Evolutionary conservation across 2,888 invertebrate species (phyloP), one percentile per base, ranked within the genome.

Genomic region (Ornithoptera alexandrae): DNA sequence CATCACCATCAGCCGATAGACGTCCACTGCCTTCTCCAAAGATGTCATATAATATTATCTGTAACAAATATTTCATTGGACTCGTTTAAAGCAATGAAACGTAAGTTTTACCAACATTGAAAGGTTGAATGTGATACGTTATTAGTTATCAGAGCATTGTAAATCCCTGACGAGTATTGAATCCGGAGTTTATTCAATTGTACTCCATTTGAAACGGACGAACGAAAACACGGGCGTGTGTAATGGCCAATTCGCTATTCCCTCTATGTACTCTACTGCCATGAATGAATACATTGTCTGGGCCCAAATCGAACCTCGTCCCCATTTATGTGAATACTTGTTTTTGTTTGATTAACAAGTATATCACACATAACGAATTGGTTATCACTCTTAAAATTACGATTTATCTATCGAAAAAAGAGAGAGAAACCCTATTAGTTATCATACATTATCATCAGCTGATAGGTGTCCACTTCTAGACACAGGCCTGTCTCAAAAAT

Each of bases 171-270:
- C 50, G 64, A 60, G 61, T 61, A 42, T 57, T 2, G 53, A 36
- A 65, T n/a, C 56, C 56, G 61, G 60, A 30, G 61, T 46, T 69
- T 65, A 65, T 69, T 69, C 69, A 69, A 65, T 65, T 69, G 69
- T 56, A 62, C 61, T 62, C 15, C 65, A 61, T 62, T 69, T 69
- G 62, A 62, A 65, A 15, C 62, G 56, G 42, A 61, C 57, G 61
- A 65, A 69, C 61, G 69, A 62, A 65, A 65, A 69, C 65, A 65
- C 62, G 57, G 62, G 18, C 68, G 63, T 58, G 63, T 68, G 63
- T 62, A 22, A 56, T 36, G 42, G 18, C 61, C 62, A 46, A 69
- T 65, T 60, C 65, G 56, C 60, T 57, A 65, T 69, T 62, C 61
- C 30, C 65, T 61, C 57, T 65, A 46, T 65, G 59, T 60, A 39